These are phyloP conservation scores for Chydorus sphaericus DNA, from an alignment of 2,888 invertebrate species.

Conservation along the genomic window DNA sequence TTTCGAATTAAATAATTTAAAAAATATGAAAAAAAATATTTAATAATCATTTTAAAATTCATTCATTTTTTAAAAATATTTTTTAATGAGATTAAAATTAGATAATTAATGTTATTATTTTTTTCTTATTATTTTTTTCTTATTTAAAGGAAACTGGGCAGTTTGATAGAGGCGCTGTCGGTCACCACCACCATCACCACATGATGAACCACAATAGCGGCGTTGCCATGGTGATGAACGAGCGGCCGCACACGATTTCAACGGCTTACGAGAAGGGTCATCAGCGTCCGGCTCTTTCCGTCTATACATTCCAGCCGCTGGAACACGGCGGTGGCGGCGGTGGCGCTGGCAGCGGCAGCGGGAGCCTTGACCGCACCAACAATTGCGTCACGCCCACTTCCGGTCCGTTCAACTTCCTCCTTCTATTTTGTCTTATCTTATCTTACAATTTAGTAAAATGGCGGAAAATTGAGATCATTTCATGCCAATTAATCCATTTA, in stretches of 20 bases:
- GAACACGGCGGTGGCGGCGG: constrained; percentile 27
- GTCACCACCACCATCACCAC: too few relatives aligned
- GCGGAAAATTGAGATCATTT: too few relatives aligned
- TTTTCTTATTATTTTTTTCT: too few relatives aligned
- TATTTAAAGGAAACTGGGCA: constrained; percentile 53
- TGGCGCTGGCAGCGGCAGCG: background rate
- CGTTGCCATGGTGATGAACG: constrained; percentile 43
- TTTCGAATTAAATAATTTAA: too few relatives aligned
- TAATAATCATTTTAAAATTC: too few relatives aligned
- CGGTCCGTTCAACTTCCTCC: background rate
- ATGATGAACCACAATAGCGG: constrained; percentile 35
- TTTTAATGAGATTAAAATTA: too few relatives aligned
- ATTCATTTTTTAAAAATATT: too few relatives aligned
- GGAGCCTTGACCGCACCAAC: constrained; percentile 8
- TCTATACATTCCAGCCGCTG: constrained; percentile 73
- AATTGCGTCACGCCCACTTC: constrained; percentile 3
- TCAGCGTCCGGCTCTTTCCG: constrained; percentile 67
- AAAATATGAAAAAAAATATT: too few relatives aligned
- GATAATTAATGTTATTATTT: too few relatives aligned
- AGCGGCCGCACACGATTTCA: constrained; percentile 84
- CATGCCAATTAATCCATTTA: too few relatives aligned
- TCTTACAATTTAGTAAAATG: background rate
- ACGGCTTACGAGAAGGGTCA: constrained; percentile 75
- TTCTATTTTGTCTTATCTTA: too few relatives aligned
- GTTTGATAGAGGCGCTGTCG: constrained; percentile 58